These are phyloP conservation scores for Crocallis elinguaria DNA, from an alignment of 2,888 invertebrate species.

Conservation along the genomic window DNA sequence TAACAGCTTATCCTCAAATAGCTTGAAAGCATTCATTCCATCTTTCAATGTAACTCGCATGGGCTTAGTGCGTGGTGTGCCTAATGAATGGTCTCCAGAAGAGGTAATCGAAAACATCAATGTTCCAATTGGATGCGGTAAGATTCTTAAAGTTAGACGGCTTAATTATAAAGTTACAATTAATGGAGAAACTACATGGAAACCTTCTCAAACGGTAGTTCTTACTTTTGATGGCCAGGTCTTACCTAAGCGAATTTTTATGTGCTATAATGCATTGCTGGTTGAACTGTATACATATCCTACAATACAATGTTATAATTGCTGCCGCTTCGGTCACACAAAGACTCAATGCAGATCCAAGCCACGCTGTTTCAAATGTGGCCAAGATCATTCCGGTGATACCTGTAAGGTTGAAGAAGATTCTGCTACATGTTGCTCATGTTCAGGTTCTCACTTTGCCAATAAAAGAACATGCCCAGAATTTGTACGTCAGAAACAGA, in stretches of 20 bases:
- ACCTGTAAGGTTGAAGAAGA: slow-evolving; percentile 11
- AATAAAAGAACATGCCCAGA: slow-evolving; percentile 30
- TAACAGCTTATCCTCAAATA: too few relatives aligned
- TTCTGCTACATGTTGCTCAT: slow-evolving; percentile 19
- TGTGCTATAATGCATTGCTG: not conserved
- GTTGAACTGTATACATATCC: not conserved
- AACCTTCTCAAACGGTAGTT: slow-evolving; percentile 9
- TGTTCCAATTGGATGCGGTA: too few relatives aligned
- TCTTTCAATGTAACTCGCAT: not conserved
- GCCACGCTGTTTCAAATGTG: slow-evolving; percentile 33
- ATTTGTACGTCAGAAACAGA: slow-evolving; percentile 25
- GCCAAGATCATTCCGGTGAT: slow-evolving; percentile 25
- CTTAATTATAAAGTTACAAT: too few relatives aligned
- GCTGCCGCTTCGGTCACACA: slow-evolving; percentile 38
- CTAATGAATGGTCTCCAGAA: not conserved
- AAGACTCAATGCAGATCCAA: slow-evolving; percentile 34
- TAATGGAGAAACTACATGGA: not conserved
- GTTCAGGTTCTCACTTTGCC: slow-evolving; percentile 29
- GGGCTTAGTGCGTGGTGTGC: not conserved
- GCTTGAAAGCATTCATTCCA: not conserved
- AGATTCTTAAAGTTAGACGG: too few relatives aligned
- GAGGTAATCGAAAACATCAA: not conserved
- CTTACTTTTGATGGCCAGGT: slow-evolving; percentile 7
- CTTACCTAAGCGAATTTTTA: not conserved
- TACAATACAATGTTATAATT: slow-evolving; percentile 16